Base-by-base conservation (phyloP, 2,797 vertebrate genomes). In the Lepus oiostolus region DNA sequence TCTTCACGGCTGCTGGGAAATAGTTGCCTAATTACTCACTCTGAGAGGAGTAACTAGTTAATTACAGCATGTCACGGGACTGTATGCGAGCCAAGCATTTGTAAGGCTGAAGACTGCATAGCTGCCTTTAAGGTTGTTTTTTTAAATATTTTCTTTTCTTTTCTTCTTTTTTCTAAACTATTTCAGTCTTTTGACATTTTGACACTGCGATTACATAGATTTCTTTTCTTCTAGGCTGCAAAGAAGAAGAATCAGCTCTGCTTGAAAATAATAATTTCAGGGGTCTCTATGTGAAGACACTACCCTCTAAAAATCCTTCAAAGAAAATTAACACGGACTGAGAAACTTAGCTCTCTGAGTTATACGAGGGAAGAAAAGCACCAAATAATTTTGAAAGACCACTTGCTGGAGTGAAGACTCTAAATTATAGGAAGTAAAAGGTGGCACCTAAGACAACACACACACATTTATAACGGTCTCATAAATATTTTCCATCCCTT, bases 1-100 rank as follows among this genome's bases (percentile, higher is more conserved):
- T 96, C 83, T 82, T 93, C 19, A 50, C 38, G 76, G 82, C 82
- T 60, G 96, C 94, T 95, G 97, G 90, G 72, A 95, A 95, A 96
- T 93, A 96, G 96, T 88, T 96, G 74, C 88, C 91, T 96, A 96
- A 97, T 97, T 97, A 91, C 96, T 95, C 96, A 91, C 91, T 93
- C 83, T 93, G 85, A 96, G 88, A 96, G 85, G 92, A 97, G 95
- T 96, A 97, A 96, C 94, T 97, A 82, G 96, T 95, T 97, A 97
- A 97, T 97, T 97, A 96, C 24, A 96, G 96, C 84, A 38, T 97
- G 97, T 95, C 97, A 96, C 52, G 81, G 86, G 80, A 87, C 89
- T 97, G 91, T 87, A 91, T 87, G 60, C 72, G 91, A 96, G 93
- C 85, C 90, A 85, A 63, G 83, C 81, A 92, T 96, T 90, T 96